These are phyloP conservation scores for Brachionus rubens DNA, from an alignment of 1,140 invertebrate species.

Conservation along the genomic window DNA sequence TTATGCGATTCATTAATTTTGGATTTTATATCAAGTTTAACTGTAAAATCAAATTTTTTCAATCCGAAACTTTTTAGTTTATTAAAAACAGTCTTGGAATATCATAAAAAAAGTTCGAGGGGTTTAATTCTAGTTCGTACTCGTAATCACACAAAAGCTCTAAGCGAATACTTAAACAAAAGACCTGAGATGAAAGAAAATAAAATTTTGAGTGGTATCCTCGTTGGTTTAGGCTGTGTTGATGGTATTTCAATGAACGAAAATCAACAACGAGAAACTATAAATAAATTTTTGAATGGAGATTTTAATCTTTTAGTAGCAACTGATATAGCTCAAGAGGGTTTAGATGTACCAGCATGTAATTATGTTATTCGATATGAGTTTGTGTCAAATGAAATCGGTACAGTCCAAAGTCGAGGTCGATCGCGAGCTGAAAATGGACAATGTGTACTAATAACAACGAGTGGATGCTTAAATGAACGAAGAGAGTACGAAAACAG, in stretches of 20 bases:
- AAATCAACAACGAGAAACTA: conserved; percentile 12
- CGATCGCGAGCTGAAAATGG: conserved; percentile 45
- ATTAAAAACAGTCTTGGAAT: background rate
- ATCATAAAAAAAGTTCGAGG: background rate
- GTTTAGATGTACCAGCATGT: conserved; percentile 47
- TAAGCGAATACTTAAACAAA: conserved; percentile 1
- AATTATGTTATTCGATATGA: conserved; percentile 48
- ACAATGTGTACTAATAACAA: conserved; percentile 45
- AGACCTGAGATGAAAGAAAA: background rate
- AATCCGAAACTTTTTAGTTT: conserved; percentile 4
- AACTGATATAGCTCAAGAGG: conserved; percentile 47
- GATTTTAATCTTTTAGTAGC: background rate
- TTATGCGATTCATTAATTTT: background rate
- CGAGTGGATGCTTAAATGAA: conserved; percentile 20
- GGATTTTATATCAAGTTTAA: background rate
- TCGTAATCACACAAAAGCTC: conserved; percentile 8
- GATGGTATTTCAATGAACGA: conserved; percentile 8
- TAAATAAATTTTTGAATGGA: background rate
- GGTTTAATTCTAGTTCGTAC: conserved; percentile 23
- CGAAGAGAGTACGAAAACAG: conserved; percentile 45
- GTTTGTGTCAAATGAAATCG: conserved; percentile 48
- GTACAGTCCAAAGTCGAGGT: conserved; percentile 47
- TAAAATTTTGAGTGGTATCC: background rate
- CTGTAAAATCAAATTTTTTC: background rate
- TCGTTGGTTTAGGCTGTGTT: background rate